These are phyloP conservation scores for Peucedramus taeniatus DNA, from an alignment of 2,113 vertebrate species.

Conservation along the genomic window DNA sequence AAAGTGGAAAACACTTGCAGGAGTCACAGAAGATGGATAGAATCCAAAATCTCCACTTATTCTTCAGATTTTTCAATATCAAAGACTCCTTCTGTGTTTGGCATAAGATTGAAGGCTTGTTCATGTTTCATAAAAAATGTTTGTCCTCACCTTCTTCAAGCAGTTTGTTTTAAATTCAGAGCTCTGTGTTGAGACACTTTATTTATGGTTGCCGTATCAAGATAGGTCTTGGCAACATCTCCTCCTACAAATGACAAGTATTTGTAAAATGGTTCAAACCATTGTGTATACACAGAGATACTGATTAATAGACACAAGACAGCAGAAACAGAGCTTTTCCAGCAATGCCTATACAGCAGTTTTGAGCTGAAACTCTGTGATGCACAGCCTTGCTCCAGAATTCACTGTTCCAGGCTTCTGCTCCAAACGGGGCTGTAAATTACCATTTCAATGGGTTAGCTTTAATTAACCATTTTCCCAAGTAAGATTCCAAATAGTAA, in stretches of 20 bases:
- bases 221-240: conserved; percentile 18
- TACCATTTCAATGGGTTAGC: conserved; percentile 21
- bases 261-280: conserved; percentile 48
- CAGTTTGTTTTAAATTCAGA: conserved; percentile 31
- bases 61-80: background rate
- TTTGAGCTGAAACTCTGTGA: background rate
- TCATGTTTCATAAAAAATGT: background rate
- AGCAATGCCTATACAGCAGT: background rate
- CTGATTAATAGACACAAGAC: conserved; percentile 20
- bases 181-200: background rate
- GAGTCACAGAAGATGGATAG: background rate
- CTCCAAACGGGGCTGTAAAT: background rate
- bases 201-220: conserved; percentile 11
- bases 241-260: conserved; percentile 44
- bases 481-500: conserved; percentile 6
- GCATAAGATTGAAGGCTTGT: background rate
- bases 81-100: background rate
- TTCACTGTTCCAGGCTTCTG: conserved; percentile 1
- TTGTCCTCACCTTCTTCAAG: background rate
- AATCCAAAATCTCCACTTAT: background rate
- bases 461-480: conserved; percentile 49
- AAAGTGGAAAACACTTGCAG: background rate
- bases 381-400: conserved; percentile 1
- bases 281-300: conserved; percentile 7
- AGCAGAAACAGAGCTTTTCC: conserved; percentile 39